Evolutionary conservation across 2,888 invertebrate species (phyloP).

Genomic region (Meganola albula): DNA sequence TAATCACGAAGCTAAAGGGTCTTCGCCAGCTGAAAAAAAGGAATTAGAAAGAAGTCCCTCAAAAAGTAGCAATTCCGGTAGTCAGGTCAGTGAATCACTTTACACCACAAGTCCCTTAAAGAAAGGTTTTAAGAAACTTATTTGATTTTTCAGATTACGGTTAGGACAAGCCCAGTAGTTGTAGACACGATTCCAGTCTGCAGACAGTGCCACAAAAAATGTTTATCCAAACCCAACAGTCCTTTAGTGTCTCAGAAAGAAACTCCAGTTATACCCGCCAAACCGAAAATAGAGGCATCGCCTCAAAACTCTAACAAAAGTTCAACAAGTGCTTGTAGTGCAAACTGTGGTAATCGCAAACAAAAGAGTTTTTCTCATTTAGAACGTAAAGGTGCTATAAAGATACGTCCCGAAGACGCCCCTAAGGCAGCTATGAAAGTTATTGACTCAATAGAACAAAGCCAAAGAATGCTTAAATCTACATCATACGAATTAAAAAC

Average conservation of each 20-base stretch:
- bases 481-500: slow-evolving; percentile 70
- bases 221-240: slow-evolving; percentile 79
- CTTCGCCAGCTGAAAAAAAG: slow-evolving; percentile 58
- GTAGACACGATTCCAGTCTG: slow-evolving; percentile 86
- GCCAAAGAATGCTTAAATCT: slow-evolving; percentile 70
- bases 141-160: slow-evolving; percentile 80
- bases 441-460: slow-evolving; percentile 71
- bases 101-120: neutral
- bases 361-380: slow-evolving; percentile 57
- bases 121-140: neutral
- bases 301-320: slow-evolving; percentile 63
- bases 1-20: slow-evolving; percentile 47
- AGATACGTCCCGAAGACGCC: slow-evolving; percentile 67
- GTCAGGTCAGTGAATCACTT: slow-evolving; percentile 78
- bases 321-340: slow-evolving; percentile 60
- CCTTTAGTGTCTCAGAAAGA: slow-evolving; percentile 69
- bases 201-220: slow-evolving; percentile 87
- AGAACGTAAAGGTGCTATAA: slow-evolving; percentile 71
- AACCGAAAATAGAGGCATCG: slow-evolving; percentile 57
- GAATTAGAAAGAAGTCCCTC: slow-evolving; percentile 83
- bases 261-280: slow-evolving; percentile 45
- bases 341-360: slow-evolving; percentile 60
- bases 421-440: slow-evolving; percentile 67
- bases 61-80: slow-evolving; percentile 86
- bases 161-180: slow-evolving; percentile 85